A percentile compares a stretch with the other conserved stretches of the same genome.
Evolutionary conservation across 2,797 vertebrate species (phyloP).

Genomic region (Xerus rutilus): DNA sequence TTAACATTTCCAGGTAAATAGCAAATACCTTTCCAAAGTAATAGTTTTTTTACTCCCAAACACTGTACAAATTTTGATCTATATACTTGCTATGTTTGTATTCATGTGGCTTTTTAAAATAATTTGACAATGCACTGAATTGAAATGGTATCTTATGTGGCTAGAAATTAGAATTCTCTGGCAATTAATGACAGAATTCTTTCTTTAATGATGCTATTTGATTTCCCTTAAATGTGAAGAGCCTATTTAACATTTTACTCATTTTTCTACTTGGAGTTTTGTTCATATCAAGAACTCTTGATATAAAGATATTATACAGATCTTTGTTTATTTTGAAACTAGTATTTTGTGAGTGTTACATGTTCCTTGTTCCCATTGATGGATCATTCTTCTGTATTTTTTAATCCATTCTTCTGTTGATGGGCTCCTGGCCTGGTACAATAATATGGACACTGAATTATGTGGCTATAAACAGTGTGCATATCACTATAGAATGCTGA

Average conservation of each 20-base stretch:
- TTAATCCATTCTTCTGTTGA: background rate
- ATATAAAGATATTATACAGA: background rate
- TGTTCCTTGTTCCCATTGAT: background rate
- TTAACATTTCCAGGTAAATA: background rate
- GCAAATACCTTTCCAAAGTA: background rate
- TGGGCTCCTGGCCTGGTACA: too few species aligned
- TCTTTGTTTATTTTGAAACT: background rate
- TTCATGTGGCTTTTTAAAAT: background rate
- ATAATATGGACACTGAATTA: too few species aligned
- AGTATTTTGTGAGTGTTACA: background rate
- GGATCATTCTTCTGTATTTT: background rate
- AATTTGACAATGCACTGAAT: background rate
- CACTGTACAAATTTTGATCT: background rate
- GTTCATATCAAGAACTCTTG: background rate
- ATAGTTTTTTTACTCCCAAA: background rate
- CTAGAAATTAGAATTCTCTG: background rate
- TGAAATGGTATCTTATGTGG: background rate
- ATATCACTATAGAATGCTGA: too few species aligned
- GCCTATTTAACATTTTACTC: background rate
- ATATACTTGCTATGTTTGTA: background rate
- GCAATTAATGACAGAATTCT: background rate
- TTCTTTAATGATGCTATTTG: background rate
- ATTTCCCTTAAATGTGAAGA: background rate
- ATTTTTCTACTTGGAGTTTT: background rate
- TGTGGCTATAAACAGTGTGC: too few species aligned